Evolutionary conservation across 2,888 invertebrate species (phyloP), one percentile per base, ranked within the genome.

Genomic region (Torymus aiolomorphi): DNA sequence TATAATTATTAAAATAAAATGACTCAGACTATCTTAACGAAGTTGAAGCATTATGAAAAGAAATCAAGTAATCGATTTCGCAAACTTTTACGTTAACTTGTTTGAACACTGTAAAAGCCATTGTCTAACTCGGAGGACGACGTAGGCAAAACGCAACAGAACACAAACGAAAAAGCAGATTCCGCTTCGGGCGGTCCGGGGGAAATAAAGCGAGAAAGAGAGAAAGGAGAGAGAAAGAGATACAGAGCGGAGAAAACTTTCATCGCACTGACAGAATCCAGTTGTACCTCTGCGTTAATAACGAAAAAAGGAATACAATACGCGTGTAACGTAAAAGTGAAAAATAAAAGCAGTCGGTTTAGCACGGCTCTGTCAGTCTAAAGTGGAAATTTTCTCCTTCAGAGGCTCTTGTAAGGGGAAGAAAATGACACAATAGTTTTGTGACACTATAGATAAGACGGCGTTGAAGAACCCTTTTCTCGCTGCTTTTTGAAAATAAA

Each of bases 51-150:
- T 42, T 42, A 42, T 42, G 5, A 8, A 42, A 42, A 42, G 0
- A 42, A 42, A 8, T 42, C 8, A 8, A 42, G 42, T 42, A 42
- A 42, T 42, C 42, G 42, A 42, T 42, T 42, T 42, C 8, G 42
- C 42, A 5, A 42, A 42, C 42, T 42, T 42, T 42, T 42, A 42
- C 42, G 42, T 42, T 42, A 42, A 42, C 42, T 42, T 42, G 8
- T 42, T 42, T 42, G 42, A 42, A 10, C 42, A 42, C 42, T 42
- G 42, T 42, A 42, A 42, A 42, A 42, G 42, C 42, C 42, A 42
- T 42, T 42, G 42, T 42, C 42, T 42, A 42, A 42, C 80, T 73
- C 79, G 78, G 76, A 82, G 78, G 80, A 78, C 80, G 82, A 81
- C 8, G 2, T 54, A 67, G 74, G 75, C 14, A 31, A 62, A 75